Percentiles rank a stretch among this genome's conserved stretches.
phyloP scores from a whole-genome alignment of 92 coral and sea anemone genomes.

The Heliopora coerulea region DNA sequence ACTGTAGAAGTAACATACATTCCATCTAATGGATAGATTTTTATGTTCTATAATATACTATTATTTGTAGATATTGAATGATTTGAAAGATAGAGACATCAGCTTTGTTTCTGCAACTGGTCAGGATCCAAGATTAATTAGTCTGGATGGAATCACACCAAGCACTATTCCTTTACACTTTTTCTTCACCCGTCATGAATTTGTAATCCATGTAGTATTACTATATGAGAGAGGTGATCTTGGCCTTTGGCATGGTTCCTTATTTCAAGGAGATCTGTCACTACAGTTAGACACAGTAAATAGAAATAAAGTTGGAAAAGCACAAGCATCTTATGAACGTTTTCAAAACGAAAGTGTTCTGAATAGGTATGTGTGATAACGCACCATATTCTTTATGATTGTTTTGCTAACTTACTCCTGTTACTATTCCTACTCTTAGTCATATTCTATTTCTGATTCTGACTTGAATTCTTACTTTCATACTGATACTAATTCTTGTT shows the following conservation, averaged over 20 bases:
- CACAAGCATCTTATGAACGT: background rate
- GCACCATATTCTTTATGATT: too few species aligned
- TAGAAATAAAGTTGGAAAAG: background rate
- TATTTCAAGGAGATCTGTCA: constrained; percentile 1
- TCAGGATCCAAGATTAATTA: constrained; percentile 33
- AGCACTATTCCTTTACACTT: constrained; percentile 18
- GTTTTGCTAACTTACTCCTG: too few species aligned
- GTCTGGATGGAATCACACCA: background rate
- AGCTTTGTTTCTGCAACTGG: background rate
- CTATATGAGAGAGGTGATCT: constrained; percentile 35
- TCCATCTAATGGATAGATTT: background rate
- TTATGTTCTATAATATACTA: background rate
- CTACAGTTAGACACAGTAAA: background rate
- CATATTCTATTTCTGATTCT: too few species aligned
- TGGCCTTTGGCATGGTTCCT: constrained; percentile 34
- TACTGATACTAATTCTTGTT: too few species aligned
- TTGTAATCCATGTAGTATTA: constrained; percentile 12
- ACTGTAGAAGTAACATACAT: background rate
- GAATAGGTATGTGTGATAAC: too few species aligned
- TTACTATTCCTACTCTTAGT: too few species aligned
- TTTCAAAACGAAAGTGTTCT: constrained; percentile 33
- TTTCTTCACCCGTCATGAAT: constrained; percentile 22
- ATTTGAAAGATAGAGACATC: background rate
- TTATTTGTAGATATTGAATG: constrained; percentile 7
- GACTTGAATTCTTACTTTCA: too few species aligned